Percentiles rank a stretch among this genome's conserved stretches.
These are phyloP conservation scores for Lycaena phlaeas DNA, from an alignment of 2,888 invertebrate species.

Conservation along the genomic window DNA sequence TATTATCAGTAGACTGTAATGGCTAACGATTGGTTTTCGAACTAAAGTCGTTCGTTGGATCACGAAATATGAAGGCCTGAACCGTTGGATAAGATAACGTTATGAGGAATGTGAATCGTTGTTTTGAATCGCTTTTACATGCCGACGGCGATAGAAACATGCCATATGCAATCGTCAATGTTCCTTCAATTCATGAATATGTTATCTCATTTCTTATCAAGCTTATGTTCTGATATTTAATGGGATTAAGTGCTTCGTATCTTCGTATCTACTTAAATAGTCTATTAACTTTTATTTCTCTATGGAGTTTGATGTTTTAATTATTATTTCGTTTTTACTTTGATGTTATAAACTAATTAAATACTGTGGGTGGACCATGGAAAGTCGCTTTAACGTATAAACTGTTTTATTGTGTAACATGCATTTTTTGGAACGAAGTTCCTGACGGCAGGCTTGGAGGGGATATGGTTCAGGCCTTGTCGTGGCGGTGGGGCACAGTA, in stretches of 20 bases:
- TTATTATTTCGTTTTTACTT: too few relatives aligned
- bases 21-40: conserved; percentile 42
- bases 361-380: too few relatives aligned
- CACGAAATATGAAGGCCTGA: conserved; percentile 43
- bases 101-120: conserved; percentile 52
- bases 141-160: conserved; percentile 32
- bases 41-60: conserved; percentile 46
- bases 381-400: too few relatives aligned
- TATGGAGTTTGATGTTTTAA: too few relatives aligned
- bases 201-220: neutral
- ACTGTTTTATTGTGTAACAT: too few relatives aligned
- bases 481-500: too few relatives aligned
- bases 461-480: too few relatives aligned
- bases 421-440: too few relatives aligned
- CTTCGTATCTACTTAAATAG: neutral
- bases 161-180: conserved; percentile 18
- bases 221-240: neutral
- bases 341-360: too few relatives aligned
- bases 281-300: neutral
- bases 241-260: neutral
- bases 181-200: neutral
- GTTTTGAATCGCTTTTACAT: conserved; percentile 53
- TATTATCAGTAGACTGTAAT: conserved; percentile 45
- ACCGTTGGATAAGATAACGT: conserved; percentile 41
- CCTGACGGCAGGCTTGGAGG: too few relatives aligned